These are phyloP conservation scores for Discoglossus pictus DNA, from an alignment of 2,797 vertebrate species.

Conservation along the genomic window DNA sequence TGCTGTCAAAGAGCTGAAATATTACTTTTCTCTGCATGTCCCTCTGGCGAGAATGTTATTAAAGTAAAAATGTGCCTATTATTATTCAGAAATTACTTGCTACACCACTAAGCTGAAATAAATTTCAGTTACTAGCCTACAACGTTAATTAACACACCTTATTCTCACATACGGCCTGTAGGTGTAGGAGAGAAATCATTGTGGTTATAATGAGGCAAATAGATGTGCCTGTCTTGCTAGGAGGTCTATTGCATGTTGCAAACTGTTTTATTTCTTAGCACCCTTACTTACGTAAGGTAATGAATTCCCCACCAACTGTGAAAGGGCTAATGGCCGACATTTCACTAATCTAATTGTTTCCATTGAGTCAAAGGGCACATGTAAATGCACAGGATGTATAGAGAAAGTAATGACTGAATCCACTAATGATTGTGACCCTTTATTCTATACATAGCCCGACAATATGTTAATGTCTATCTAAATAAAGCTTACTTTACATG, in stretches of 20 bases:
- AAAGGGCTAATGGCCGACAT: conserved; percentile 7
- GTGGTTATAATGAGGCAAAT: conserved; percentile 33
- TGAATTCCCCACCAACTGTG: conserved; percentile 26
- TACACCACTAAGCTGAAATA: conserved; percentile 2
- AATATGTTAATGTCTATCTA: too few relatives aligned
- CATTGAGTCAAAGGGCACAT: not conserved
- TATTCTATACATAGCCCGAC: too few relatives aligned
- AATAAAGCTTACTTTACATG: too few relatives aligned
- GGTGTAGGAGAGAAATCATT: conserved; percentile 4
- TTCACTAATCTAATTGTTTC: conserved; percentile 14
- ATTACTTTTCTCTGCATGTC: conserved; percentile 8
- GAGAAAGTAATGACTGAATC: too few relatives aligned
- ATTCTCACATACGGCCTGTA: conserved; percentile 10
- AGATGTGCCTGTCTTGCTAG: conserved; percentile 6
- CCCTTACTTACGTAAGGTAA: conserved; percentile 4
- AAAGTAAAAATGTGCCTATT: conserved; percentile 6
- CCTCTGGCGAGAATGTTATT: not conserved
- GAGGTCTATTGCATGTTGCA: conserved; percentile 12
- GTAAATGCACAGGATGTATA: not conserved
- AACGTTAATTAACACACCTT: conserved; percentile 39
- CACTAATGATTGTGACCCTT: too few relatives aligned
- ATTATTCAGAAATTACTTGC: conserved; percentile 23
- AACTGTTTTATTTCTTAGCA: conserved; percentile 20
- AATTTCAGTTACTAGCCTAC: conserved; percentile 5
- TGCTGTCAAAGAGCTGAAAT: not conserved